Percentiles rank a stretch among this genome's conserved stretches.
Conservation (phyloP, 1,140 invertebrate genomes). For the Lepeophtheirus salmonis region DNA sequence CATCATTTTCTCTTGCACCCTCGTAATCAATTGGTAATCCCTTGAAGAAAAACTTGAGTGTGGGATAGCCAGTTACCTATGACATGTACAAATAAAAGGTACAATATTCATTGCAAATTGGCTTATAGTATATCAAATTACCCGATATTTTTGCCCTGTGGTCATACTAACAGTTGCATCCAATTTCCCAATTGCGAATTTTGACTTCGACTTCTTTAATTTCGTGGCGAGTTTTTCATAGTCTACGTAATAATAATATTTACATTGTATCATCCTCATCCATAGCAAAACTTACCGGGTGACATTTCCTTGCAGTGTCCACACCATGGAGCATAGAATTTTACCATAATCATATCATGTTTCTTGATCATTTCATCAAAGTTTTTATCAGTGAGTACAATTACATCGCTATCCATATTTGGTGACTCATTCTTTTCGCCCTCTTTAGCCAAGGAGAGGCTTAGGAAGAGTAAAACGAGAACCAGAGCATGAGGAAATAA, state of each 20-base stretch:
- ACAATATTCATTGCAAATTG: too few species aligned
- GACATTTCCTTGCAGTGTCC: not conserved
- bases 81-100: constrained; percentile 36
- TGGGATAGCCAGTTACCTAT: constrained; percentile 80
- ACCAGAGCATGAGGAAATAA: too few species aligned
- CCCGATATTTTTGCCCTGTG: constrained; percentile 53
- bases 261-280: too few species aligned
- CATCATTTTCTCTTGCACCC: constrained; percentile 73
- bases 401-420: not conserved
- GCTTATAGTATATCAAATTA: not conserved
- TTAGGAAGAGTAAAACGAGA: not conserved
- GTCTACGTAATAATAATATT: constrained; percentile 49
- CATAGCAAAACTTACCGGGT: not conserved
- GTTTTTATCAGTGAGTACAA: not conserved
- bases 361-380: not conserved
- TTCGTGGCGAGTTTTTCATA: constrained; percentile 79
- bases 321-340: not conserved
- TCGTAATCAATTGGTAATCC: constrained; percentile 58
- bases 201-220: constrained; percentile 50
- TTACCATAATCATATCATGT: not conserved
- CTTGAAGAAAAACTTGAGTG: constrained; percentile 87
- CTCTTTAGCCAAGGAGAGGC: not conserved
- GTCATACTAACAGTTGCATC: constrained; percentile 83
- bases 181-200: constrained; percentile 80
- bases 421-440: not conserved